A percentile compares a stretch with the other conserved stretches of the same genome.
Evolutionary conservation across 2,797 vertebrate genomes (phyloP).

Genomic region (Lates japonicus): DNA sequence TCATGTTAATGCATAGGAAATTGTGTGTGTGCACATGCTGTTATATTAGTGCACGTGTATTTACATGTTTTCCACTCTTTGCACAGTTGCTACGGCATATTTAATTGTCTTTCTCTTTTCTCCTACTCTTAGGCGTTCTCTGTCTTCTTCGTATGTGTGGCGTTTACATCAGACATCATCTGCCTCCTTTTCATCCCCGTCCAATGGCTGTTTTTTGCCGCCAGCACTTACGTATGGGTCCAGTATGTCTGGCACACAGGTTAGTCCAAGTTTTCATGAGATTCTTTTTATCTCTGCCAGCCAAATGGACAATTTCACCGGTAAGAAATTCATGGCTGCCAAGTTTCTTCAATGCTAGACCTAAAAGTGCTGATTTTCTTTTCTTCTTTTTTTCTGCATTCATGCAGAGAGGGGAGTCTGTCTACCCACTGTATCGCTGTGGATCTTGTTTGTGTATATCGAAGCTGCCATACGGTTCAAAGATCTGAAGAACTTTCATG

Average conservation of each 20-base stretch:
- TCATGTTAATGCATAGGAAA: not conserved
- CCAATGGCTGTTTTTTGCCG: constrained; percentile 99
- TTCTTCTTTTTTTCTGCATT: not conserved
- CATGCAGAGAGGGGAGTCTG: constrained; percentile 95
- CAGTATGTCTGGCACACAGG: constrained; percentile 99
- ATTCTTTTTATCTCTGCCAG: constrained; percentile 18
- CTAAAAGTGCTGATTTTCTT: not conserved
- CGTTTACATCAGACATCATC: constrained; percentile 98
- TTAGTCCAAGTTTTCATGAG: constrained; percentile 69
- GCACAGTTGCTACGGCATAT: not conserved
- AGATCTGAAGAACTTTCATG: constrained; percentile 99
- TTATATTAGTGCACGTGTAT: not conserved
- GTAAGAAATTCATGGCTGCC: constrained; percentile 18
- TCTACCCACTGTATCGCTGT: constrained; percentile 97
- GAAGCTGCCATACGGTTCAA: constrained; percentile 99
- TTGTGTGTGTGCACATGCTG: not conserved
- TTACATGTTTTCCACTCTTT: not conserved
- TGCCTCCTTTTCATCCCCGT: constrained; percentile 99
- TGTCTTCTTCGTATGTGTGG: constrained; percentile 98
- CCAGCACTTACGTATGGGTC: constrained; percentile 99
- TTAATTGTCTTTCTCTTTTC: constrained; percentile 27
- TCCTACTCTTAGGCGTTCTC: constrained; percentile 91
- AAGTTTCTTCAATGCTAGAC: constrained; percentile 26
- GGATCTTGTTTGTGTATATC: constrained; percentile 99
- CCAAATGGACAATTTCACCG: constrained; percentile 21